Conservation (phyloP, 2,113 vertebrate species). For the Pedionomus torquatus region DNA sequence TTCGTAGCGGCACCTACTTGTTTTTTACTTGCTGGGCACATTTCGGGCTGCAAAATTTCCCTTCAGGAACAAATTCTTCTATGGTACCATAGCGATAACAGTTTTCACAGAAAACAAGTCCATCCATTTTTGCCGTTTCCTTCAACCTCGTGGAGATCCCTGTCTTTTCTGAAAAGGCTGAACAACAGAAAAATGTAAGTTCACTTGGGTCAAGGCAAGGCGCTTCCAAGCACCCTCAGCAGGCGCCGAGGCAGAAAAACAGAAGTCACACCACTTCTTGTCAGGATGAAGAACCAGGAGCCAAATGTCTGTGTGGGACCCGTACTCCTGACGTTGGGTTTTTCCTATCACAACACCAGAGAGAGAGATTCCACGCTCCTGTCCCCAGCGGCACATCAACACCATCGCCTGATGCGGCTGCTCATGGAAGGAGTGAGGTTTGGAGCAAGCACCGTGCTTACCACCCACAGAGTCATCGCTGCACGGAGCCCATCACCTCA, state of each 20-base stretch:
- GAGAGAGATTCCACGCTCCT: neutral
- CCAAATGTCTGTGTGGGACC: neutral
- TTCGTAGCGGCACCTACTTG: constrained; percentile 77
- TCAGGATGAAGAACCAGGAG: neutral
- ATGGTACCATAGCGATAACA: constrained; percentile 80
- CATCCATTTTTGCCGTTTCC: constrained; percentile 75
- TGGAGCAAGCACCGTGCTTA: neutral
- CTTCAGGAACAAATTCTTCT: constrained; percentile 81
- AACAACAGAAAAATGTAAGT: constrained; percentile 30
- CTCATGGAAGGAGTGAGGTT: neutral
- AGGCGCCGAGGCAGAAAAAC: neutral
- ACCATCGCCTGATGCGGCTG: neutral
- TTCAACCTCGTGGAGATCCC: constrained; percentile 76
- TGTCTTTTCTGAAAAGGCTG: constrained; percentile 81
- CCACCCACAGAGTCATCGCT: neutral
- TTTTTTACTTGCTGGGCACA: constrained; percentile 81
- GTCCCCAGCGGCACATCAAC: neutral
- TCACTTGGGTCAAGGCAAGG: neutral
- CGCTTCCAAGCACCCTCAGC: neutral
- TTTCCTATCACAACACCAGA: neutral
- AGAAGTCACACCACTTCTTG: neutral
- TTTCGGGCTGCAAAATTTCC: constrained; percentile 82
- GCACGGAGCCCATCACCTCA: neutral
- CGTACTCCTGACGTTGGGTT: neutral
- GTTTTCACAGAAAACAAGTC: constrained; percentile 82